phyloP scores from a whole-genome alignment of 2,797 vertebrate species.

The Sebastes oblongus region DNA sequence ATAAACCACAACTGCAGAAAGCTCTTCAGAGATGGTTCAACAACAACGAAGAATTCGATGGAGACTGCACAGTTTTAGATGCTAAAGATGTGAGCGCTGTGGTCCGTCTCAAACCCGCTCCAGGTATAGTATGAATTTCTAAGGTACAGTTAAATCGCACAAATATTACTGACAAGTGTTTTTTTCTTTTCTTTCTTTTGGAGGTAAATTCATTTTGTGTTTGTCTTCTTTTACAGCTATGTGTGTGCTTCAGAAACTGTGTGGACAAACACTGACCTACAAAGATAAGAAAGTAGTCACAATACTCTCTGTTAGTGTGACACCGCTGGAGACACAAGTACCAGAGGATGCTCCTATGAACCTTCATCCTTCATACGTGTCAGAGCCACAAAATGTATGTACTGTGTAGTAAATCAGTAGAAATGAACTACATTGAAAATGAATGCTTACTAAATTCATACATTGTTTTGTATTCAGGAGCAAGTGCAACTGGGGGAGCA shows the following conservation, averaged over 20 bases:
- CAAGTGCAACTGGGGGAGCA: rapidly evolving
- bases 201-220: rapidly evolving
- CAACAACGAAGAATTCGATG: rapidly evolving
- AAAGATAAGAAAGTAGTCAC: background rate
- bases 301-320: background rate
- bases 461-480: background rate
- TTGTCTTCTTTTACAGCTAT: conserved; percentile 19
- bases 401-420: background rate
- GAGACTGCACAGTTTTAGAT: rapidly evolving
- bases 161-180: background rate
- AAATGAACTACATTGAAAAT: background rate
- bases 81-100: background rate
- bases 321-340: rapidly evolving
- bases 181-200: background rate
- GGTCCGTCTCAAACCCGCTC: background rate
- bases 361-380: background rate
- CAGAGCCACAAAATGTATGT: conserved; percentile 27
- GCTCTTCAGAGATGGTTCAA: conserved; percentile 54
- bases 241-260: background rate
- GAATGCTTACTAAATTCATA: background rate
- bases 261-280: rapidly evolving
- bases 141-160: background rate
- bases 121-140: conserved; percentile 46
- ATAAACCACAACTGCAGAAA: rapidly evolving
- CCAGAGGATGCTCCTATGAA: background rate